Conservation (phyloP, 2,888 invertebrate species). For the Endotricha flammealis region DNA sequence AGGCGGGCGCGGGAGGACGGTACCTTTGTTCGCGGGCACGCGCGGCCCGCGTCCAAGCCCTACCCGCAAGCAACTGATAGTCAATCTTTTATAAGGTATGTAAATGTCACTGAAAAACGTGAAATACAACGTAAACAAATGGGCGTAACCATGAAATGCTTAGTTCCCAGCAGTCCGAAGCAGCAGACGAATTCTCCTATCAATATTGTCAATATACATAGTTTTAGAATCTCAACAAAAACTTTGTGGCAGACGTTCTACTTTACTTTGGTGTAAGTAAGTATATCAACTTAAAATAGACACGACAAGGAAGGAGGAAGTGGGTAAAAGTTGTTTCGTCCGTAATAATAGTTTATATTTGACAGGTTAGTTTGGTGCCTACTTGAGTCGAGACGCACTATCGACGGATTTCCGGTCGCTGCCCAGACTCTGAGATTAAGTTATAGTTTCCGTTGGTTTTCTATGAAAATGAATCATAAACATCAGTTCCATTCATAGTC, state of each 20-base stretch:
- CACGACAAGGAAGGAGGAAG: background rate
- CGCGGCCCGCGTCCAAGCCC: conserved; percentile 39
- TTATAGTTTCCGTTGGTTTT: conserved; percentile 6
- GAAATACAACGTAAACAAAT: too few relatives aligned
- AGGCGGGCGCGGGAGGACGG: conserved; percentile 21
- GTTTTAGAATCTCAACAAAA: too few relatives aligned
- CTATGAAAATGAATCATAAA: conserved; percentile 8
- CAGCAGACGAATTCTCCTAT: too few relatives aligned
- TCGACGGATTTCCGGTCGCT: conserved; percentile 6
- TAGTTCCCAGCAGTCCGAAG: too few relatives aligned
- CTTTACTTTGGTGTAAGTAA: too few relatives aligned
- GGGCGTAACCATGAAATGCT: too few relatives aligned
- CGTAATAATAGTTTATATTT: conserved; percentile 3
- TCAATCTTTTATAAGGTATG: conserved; percentile 33
- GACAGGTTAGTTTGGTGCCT: background rate
- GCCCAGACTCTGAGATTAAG: conserved; percentile 4
- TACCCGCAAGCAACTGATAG: conserved; percentile 28
- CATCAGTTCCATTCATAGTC: background rate
- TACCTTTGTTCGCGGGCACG: conserved; percentile 63
- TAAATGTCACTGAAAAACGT: too few relatives aligned
- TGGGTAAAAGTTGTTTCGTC: background rate
- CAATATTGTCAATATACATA: too few relatives aligned
- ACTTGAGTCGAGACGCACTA: background rate
- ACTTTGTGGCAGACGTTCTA: too few relatives aligned
- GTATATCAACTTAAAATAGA: background rate